Evolutionary conservation across 2,113 vertebrate genomes (phyloP).

Genomic region (Percopsis transmontana): DNA sequence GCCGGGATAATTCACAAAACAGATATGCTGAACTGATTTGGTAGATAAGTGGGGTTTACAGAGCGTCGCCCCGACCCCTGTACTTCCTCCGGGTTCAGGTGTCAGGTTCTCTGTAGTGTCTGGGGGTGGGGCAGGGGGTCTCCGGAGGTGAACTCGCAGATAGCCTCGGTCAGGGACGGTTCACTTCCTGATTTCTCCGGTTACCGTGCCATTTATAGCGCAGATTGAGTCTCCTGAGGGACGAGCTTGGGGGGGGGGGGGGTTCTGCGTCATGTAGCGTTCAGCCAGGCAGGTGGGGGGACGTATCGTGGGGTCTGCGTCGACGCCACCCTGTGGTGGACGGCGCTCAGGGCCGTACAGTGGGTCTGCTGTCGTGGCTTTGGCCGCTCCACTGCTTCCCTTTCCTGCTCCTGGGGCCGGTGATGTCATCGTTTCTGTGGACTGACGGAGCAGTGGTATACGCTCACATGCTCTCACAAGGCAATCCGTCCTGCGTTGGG

Average conservation of each 20-base stretch:
- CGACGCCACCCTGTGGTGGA: conserved; percentile 8
- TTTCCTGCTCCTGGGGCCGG: neutral
- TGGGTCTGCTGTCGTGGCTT: conserved; percentile 1
- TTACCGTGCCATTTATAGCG: conserved; percentile 13
- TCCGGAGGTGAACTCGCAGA: no score
- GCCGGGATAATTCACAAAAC: neutral
- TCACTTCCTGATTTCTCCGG: conserved; percentile 23
- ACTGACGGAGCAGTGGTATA: neutral
- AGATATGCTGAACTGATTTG: neutral
- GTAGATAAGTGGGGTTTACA: neutral
- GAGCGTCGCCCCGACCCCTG: neutral
- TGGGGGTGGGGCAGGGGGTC: neutral
- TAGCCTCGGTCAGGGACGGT: neutral
- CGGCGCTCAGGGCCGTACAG: conserved; percentile 15
- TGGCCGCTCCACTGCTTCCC: neutral
- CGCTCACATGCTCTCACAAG: no score
- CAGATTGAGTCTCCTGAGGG: conserved; percentile 13
- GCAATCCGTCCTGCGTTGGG: neutral
- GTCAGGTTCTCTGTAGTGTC: neutral
- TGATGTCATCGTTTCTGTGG: neutral
- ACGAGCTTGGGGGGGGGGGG: neutral
- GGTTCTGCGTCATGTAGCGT: neutral
- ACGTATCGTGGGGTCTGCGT: neutral
- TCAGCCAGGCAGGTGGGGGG: conserved; percentile 2
- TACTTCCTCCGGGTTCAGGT: neutral